Percentiles rank a stretch among this genome's conserved stretches.
phyloP scores from a whole-genome alignment of 2,888 invertebrate species.

The Hyalella azteca region DNA sequence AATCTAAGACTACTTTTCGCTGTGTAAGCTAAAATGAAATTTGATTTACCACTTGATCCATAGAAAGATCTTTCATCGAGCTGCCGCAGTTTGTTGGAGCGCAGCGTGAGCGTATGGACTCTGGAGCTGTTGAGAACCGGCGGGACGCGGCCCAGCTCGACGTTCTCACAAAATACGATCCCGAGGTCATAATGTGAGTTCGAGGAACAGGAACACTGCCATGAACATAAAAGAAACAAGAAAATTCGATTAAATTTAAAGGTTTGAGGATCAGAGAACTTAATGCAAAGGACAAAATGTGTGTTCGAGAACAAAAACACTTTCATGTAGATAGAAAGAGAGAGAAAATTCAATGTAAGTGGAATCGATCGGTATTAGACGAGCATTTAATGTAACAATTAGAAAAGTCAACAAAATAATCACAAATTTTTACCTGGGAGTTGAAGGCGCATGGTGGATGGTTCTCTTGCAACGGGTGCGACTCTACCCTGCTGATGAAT shows the following conservation, averaged over 20 bases:
- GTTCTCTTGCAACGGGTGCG: slow-evolving; percentile 42
- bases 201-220: slow-evolving; percentile 55
- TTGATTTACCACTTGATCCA: slow-evolving; percentile 54
- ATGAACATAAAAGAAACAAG: no score
- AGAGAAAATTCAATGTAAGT: no score
- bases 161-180: slow-evolving; percentile 54
- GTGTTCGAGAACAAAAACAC: no score
- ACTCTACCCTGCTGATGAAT: slow-evolving; percentile 38
- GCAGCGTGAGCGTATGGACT: slow-evolving; percentile 52
- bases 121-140: slow-evolving; percentile 52
- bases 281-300: no score
- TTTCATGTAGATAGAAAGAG: no score
- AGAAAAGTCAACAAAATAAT: no score
- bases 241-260: no score
- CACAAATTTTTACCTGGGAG: slow-evolving; percentile 54
- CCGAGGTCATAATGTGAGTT: slow-evolving; percentile 54
- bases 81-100: slow-evolving; percentile 44
- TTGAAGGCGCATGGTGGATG: slow-evolving; percentile 50
- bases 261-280: no score
- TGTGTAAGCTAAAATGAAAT: no score
- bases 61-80: slow-evolving; percentile 49
- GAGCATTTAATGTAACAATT: no score
- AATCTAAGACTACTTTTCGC: no score
- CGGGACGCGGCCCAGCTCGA: slow-evolving; percentile 50
- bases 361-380: no score